Evolutionary conservation across 1,140 invertebrate species (phyloP), one percentile per base, ranked within the genome.

Genomic region (Drosophila burlai): DNA sequence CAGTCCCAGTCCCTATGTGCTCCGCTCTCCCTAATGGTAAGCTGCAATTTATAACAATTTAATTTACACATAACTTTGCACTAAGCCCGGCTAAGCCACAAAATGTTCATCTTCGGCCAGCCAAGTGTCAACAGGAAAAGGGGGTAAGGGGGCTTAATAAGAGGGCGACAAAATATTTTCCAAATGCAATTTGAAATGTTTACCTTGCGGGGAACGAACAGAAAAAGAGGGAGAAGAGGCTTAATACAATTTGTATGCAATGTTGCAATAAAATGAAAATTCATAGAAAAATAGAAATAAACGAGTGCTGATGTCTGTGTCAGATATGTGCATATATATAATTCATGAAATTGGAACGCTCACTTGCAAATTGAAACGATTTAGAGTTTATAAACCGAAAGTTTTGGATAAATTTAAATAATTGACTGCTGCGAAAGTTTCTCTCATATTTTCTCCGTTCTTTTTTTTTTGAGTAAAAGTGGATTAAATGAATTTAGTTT

Each of bases 1-100:
- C 24, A 24, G 24, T 24, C 24, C 24, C 24, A 16, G 29, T 31
- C 38, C 31, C 49, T 7, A 31, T 31, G 29, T 31, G 31, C 26
- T 31, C 5, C 49, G 10, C 47, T n/a, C 49, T 31, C 1, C 46
- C 36, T 55, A 65, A 64, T 78, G 74, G 50, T 85, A 67, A 74
- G 65, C 83, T 86, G 76, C 73, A 83, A 78, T 75, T 89, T 83
- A 83, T 72, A 83, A 83, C 84, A 81, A 87, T 87, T 89, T 87
- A 74, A 87, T 87, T 87, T 87, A 58, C 77, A 89, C 76, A 81
- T 59, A 66, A 76, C 71, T 87, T 69, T 58, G 63, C 83, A 60
- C 59, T 67, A 67, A 82, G 82, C 57, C 36, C 49, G 55, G 46
- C 69, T 76, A 73, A 67, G 60, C 74, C 29, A 60, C 54, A 64